A percentile compares a stretch with the other conserved stretches of the same genome.
Evolutionary conservation across 2,888 invertebrate genomes (phyloP).

Genomic region (Aphidoletes aphidimyza): DNA sequence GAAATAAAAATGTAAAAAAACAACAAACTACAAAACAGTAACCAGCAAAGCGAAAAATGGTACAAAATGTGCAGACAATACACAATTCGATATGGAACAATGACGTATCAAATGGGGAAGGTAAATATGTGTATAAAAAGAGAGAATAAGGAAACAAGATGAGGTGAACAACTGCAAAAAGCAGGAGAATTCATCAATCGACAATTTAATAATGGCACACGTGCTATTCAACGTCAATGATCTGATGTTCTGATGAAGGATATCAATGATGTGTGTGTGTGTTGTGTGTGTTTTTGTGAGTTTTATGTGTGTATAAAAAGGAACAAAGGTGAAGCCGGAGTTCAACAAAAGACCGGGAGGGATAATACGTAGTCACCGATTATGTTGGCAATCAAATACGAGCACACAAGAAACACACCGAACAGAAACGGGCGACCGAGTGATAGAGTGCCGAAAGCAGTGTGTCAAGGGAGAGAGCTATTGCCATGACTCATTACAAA

Average conservation of each 20-base stretch:
- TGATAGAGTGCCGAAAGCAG: not conserved
- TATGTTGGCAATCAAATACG: conserved; percentile 40
- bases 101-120: not conserved
- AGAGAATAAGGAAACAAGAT: not conserved
- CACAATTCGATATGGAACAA: not conserved
- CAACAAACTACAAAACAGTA: not conserved
- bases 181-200: not conserved
- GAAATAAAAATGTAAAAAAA: too few relatives aligned
- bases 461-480: not conserved
- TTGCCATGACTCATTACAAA: conserved; percentile 1
- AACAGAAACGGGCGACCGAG: too few relatives aligned
- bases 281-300: too few relatives aligned
- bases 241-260: not conserved
- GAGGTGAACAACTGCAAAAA: conserved; percentile 16
- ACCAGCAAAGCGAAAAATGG: too few relatives aligned
- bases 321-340: not conserved
- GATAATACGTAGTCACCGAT: not conserved
- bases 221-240: conserved; percentile 11
- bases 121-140: not conserved
- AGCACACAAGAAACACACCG: too few relatives aligned
- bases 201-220: conserved; percentile 49
- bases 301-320: not conserved
- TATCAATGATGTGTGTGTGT: not conserved
- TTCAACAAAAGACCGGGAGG: not conserved
- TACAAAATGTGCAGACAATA: too few relatives aligned